Evolutionary conservation across 2,113 vertebrate species (phyloP).

Genomic region (Lycaon pictus): DNA sequence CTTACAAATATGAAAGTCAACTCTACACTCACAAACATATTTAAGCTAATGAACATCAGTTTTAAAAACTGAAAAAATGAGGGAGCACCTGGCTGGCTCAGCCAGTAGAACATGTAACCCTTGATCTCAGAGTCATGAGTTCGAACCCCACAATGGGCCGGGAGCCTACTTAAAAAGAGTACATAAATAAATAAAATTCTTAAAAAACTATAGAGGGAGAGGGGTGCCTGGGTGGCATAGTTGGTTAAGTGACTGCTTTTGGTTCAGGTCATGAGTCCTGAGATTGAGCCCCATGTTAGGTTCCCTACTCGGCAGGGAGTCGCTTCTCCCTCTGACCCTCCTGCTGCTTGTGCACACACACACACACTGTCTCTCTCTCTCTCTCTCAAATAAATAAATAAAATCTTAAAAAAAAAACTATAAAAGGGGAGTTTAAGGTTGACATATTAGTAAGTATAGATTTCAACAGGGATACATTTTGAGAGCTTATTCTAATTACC

Average conservation of each 20-base stretch:
- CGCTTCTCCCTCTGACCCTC: too few species aligned
- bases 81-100: background rate
- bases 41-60: slow-evolving; percentile 20
- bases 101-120: background rate
- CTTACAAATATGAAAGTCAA: slow-evolving; percentile 38
- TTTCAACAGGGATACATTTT: background rate
- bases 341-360: too few species aligned
- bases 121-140: background rate
- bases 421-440: background rate
- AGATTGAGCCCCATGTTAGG: too few species aligned
- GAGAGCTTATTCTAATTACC: slow-evolving; percentile 53
- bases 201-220: background rate
- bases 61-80: slow-evolving; percentile 32
- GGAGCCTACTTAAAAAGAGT: background rate
- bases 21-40: background rate
- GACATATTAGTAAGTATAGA: slow-evolving; percentile 17
- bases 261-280: too few species aligned
- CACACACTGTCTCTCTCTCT: too few species aligned
- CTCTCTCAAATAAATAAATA: background rate
- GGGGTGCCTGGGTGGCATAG: too few species aligned
- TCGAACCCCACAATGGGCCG: background rate
- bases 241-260: too few species aligned
- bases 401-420: background rate
- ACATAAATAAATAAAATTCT: background rate
- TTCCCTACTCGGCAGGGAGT: too few species aligned